Evolutionary conservation across 1,140 invertebrate genomes (phyloP).

Genomic region (Limonius californicus): DNA sequence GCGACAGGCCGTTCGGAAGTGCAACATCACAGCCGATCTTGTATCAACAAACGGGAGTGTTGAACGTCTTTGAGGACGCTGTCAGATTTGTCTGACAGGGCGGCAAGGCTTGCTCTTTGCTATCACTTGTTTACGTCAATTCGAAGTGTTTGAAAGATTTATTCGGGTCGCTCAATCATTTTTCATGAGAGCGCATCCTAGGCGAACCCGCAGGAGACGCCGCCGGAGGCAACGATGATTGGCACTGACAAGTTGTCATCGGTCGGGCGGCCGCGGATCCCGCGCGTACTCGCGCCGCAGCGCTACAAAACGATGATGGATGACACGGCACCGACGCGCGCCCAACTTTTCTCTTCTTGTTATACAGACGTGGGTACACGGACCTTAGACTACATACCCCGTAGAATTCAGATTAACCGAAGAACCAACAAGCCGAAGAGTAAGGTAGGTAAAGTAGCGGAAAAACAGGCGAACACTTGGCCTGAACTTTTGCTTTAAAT

Average conservation of each 20-base stretch:
- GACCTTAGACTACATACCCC: no score
- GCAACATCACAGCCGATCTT: conserved; percentile 10
- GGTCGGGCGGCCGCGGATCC: neutral
- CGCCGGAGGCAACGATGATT: conserved; percentile 29
- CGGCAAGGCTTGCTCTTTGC: neutral
- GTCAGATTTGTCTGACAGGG: conserved; percentile 17
- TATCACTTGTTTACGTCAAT: conserved; percentile 19
- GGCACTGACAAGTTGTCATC: conserved; percentile 39
- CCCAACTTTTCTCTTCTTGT: no score
- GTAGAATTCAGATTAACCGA: no score
- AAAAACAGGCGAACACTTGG: no score
- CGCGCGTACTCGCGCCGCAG: neutral
- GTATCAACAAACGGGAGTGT: conserved; percentile 13
- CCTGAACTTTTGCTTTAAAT: no score
- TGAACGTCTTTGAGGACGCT: conserved; percentile 2
- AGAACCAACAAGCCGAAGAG: no score
- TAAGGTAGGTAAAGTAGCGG: no score
- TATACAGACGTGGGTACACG: no score
- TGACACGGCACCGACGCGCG: conserved; percentile 25
- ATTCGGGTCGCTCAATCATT: conserved; percentile 20
- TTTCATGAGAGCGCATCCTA: conserved; percentile 19
- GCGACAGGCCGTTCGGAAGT: neutral
- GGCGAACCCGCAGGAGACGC: conserved; percentile 10
- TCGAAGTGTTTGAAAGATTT: conserved; percentile 21
- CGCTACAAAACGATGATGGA: conserved; percentile 13